Conservation (phyloP, 2,888 invertebrate genomes). For the Chirona hameri region DNA sequence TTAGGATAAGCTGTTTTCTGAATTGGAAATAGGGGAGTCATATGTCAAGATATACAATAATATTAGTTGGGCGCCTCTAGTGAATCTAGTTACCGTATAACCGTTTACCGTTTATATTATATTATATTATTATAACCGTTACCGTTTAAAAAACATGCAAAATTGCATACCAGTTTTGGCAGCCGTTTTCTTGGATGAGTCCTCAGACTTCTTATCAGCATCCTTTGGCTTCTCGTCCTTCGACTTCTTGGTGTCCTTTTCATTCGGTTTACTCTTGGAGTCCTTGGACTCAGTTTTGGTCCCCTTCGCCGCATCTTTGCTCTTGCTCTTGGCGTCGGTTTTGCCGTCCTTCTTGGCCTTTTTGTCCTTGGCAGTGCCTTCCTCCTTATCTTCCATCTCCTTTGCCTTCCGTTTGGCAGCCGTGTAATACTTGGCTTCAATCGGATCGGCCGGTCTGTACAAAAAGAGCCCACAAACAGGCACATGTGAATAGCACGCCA, state of each 20-base stretch:
- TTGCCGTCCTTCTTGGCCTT: background rate
- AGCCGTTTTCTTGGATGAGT: background rate
- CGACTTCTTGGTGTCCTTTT: background rate
- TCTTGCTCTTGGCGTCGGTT: background rate
- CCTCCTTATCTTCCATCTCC: background rate
- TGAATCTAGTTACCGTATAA: no score
- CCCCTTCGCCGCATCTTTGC: background rate
- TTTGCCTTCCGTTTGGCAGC: slow-evolving; percentile 3
- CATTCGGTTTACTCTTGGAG: background rate
- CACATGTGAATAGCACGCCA: no score
- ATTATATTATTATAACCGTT: no score
- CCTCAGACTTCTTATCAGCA: background rate
- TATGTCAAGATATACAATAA: no score
- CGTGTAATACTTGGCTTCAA: background rate
- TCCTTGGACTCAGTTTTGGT: background rate
- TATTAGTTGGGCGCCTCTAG: no score
- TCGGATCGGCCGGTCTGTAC: background rate
- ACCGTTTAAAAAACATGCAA: no score
- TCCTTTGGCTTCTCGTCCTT: background rate
- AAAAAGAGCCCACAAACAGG: background rate
- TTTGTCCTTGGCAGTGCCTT: background rate
- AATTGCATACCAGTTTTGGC: background rate
- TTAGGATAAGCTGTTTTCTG: no score
- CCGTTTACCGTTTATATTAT: no score
- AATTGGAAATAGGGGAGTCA: no score